Conservation (phyloP, 2,113 vertebrate genomes). For the Todiramphus saurophagus region DNA sequence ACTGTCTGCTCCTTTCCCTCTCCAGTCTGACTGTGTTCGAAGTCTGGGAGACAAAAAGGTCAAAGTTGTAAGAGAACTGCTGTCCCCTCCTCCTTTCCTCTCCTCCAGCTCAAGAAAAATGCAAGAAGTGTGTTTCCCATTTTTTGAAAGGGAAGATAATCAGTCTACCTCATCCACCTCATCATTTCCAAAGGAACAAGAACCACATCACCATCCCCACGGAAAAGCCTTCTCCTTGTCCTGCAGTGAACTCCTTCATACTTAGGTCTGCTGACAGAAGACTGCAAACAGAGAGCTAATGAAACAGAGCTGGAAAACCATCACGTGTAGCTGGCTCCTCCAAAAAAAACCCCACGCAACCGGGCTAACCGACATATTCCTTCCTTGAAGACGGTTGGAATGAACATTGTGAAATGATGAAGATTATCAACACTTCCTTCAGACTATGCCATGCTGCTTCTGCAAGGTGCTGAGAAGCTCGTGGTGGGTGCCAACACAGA, state of each 20-base stretch:
- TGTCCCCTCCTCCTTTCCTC: neutral
- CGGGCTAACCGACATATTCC: neutral
- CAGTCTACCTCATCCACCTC: neutral
- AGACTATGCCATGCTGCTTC: neutral
- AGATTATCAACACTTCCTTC: neutral
- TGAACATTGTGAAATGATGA: neutral
- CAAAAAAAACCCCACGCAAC: neutral
- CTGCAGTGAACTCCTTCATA: neutral
- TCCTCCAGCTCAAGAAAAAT: neutral
- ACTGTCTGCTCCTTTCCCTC: neutral
- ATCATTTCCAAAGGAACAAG: neutral
- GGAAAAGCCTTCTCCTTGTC: neutral
- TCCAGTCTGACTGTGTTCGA: neutral
- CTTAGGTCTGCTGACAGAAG: neutral
- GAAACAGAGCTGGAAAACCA: neutral
- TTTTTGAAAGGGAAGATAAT: neutral
- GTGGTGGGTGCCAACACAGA: neutral
- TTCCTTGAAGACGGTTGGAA: neutral
- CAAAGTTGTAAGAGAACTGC: neutral
- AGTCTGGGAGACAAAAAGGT: neutral
- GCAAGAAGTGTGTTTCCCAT: neutral
- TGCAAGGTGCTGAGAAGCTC: neutral
- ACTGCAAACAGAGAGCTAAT: neutral
- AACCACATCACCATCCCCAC: neutral
- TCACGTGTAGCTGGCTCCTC: neutral